Evolutionary conservation across 2,113 vertebrate genomes (phyloP).

Genomic region (Rutilus rutilus): DNA sequence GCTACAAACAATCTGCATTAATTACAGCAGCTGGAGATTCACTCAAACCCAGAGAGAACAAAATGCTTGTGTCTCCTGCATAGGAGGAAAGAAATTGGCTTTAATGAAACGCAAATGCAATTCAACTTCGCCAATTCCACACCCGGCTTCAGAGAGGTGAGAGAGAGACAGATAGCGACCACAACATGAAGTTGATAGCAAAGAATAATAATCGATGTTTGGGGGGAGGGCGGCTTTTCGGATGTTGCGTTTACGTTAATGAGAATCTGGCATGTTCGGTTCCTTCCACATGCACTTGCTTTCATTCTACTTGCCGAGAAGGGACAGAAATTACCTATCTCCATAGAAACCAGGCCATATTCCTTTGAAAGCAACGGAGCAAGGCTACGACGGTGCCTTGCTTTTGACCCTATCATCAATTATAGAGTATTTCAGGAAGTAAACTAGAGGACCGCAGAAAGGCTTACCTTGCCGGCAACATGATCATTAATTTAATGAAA

Average conservation of each 20-base stretch:
- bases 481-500: constrained; percentile 40
- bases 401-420: constrained; percentile 31
- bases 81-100: constrained; percentile 20
- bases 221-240: no score
- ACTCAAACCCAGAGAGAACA: constrained; percentile 9
- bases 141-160: background rate
- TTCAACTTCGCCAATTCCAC: constrained; percentile 37
- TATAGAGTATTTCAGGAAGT: constrained; percentile 33
- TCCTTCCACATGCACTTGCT: background rate
- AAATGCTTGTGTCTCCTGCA: constrained; percentile 15
- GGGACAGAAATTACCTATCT: constrained; percentile 17
- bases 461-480: constrained; percentile 33
- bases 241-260: background rate
- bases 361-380: constrained; percentile 27
- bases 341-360: constrained; percentile 44
- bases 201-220: constrained; percentile 25
- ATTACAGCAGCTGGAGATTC: constrained; percentile 32
- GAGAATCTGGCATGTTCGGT: constrained; percentile 2
- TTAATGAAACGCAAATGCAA: constrained; percentile 37
- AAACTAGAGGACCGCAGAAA: constrained; percentile 10
- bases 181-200: constrained; percentile 9
- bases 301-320: constrained; percentile 21
- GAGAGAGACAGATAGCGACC: background rate
- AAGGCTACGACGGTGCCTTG: background rate
- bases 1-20: constrained; percentile 46